Percentiles rank a stretch among this genome's conserved stretches.
phyloP scores from a whole-genome alignment of 2,888 invertebrate genomes.

The Laspeyria flexula region DNA sequence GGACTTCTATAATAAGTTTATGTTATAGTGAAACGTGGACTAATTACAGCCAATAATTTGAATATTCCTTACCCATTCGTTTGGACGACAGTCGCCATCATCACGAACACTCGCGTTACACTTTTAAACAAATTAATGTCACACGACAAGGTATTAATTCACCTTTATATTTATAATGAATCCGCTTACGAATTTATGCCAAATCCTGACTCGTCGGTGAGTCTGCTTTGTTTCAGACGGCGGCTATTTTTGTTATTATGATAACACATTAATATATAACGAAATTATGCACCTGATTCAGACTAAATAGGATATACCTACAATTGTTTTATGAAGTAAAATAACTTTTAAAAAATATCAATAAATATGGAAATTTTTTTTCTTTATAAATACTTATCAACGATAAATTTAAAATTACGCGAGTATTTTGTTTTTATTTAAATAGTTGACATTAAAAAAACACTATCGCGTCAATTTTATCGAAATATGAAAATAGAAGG shows the following conservation, averaged over 20 bases:
- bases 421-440: too few relatives aligned
- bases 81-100: constrained; percentile 66
- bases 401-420: too few relatives aligned
- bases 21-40: too few relatives aligned
- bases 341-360: not conserved
- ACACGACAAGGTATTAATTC: constrained; percentile 44
- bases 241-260: constrained; percentile 40
- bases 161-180: constrained; percentile 53
- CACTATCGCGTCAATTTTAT: constrained; percentile 12
- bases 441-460: not conserved
- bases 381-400: too few relatives aligned
- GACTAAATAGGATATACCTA: not conserved
- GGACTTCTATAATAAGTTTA: too few relatives aligned
- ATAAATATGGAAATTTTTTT: not conserved
- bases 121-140: constrained; percentile 43
- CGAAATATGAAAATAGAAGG: constrained; percentile 35
- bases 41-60: constrained; percentile 19
- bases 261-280: constrained; percentile 28
- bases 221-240: constrained; percentile 37
- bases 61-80: constrained; percentile 66
- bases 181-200: constrained; percentile 56
- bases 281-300: constrained; percentile 14
- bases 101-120: constrained; percentile 46
- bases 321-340: not conserved
- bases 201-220: constrained; percentile 54